Conservation (phyloP, 2,888 invertebrate genomes). For the Leptopilina syphax region DNA sequence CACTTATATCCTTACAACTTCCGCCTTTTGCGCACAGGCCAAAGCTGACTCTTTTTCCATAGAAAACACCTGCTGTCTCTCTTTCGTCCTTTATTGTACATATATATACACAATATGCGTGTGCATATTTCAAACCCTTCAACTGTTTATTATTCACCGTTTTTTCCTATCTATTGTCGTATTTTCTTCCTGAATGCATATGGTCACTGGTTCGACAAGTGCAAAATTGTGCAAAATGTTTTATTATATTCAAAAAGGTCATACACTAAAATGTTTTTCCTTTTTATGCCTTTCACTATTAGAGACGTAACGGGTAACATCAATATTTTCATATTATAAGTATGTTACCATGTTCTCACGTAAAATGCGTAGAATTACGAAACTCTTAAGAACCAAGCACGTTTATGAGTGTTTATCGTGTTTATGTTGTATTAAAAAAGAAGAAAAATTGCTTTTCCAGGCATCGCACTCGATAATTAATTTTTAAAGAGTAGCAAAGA, state of each 20-base stretch:
- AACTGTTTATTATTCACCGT: neutral
- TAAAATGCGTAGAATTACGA: slow-evolving; percentile 8
- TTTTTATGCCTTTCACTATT: slow-evolving; percentile 22
- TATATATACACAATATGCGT: no score
- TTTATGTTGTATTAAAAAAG: no score
- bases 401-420: neutral
- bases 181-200: slow-evolving; percentile 2
- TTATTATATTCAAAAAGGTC: slow-evolving; percentile 13
- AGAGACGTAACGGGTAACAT: slow-evolving; percentile 20
- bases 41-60: neutral
- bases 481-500: no score
- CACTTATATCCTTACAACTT: slow-evolving; percentile 55
- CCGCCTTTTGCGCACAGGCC: slow-evolving; percentile 51
- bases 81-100: neutral
- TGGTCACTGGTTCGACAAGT: neutral
- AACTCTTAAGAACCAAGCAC: neutral
- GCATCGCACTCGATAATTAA: no score
- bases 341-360: slow-evolving; percentile 17
- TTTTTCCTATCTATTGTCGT: neutral
- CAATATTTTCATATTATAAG: slow-evolving; percentile 4
- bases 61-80: slow-evolving; percentile 4
- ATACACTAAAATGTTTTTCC: neutral
- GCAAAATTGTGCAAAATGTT: neutral
- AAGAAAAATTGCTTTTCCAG: no score
- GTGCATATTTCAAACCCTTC: neutral